phyloP scores from a whole-genome alignment of 1,140 invertebrate genomes.

The Zeugodacus cucurbitae region DNA sequence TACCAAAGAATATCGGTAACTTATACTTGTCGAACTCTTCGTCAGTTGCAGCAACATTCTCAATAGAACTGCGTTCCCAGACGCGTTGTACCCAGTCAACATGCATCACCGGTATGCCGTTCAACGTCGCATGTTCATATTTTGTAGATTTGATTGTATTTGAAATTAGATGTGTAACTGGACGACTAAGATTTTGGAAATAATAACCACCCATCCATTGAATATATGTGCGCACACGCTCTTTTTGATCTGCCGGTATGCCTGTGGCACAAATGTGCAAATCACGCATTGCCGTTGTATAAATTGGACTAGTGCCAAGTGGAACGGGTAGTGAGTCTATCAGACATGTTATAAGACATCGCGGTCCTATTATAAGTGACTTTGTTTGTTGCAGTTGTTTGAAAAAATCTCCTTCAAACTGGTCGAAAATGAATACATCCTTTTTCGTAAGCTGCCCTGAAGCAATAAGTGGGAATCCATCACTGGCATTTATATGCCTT shows the following conservation, averaged over 20 bases:
- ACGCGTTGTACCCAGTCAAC: constrained; percentile 82
- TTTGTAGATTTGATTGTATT: constrained; percentile 78
- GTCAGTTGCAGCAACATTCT: constrained; percentile 74
- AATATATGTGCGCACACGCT: constrained; percentile 75
- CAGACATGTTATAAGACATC: constrained; percentile 81
- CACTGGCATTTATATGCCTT: constrained; percentile 55
- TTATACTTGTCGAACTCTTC: constrained; percentile 73
- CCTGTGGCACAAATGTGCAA: constrained; percentile 80
- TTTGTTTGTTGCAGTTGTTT: constrained; percentile 73
- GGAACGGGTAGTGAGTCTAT: constrained; percentile 79
- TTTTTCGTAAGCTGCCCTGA: constrained; percentile 71
- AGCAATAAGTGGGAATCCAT: constrained; percentile 57
- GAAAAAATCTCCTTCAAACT: constrained; percentile 78
- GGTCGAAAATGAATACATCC: constrained; percentile 80
- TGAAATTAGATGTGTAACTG: constrained; percentile 86
- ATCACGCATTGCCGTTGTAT: constrained; percentile 83
- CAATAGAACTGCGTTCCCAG: constrained; percentile 75
- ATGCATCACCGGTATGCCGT: constrained; percentile 80
- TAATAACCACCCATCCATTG: constrained; percentile 87
- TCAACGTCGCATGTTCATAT: constrained; percentile 80
- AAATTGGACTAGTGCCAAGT: constrained; percentile 78
- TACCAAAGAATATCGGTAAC: constrained; percentile 83
- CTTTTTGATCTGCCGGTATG: constrained; percentile 73
- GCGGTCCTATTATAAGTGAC: constrained; percentile 80
- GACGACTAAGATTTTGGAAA: constrained; percentile 75